phyloP scores from a whole-genome alignment of 2,113 vertebrate species.

The Oncorhynchus masou region DNA sequence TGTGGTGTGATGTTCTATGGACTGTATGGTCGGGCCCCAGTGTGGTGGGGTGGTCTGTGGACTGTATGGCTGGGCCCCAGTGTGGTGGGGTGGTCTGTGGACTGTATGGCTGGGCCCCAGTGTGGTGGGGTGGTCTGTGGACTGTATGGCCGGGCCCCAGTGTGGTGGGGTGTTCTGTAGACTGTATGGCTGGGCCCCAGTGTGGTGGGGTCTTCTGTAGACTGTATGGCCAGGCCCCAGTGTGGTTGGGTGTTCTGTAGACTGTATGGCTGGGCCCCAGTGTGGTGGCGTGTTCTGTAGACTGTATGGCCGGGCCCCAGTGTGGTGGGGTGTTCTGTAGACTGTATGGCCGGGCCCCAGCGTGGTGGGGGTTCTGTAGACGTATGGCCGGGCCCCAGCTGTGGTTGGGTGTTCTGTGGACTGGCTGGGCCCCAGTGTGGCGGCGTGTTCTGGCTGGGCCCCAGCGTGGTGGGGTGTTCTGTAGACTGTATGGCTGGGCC shows the following conservation, averaged over 20 bases:
- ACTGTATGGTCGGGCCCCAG: slow-evolving; percentile 18
- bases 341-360: no score
- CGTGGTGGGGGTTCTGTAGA: no score
- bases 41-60: slow-evolving; percentile 20
- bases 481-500: no score
- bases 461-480: no score
- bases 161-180: slow-evolving; percentile 34
- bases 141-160: slow-evolving; percentile 20
- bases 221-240: background rate
- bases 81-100: slow-evolving; percentile 34
- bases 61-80: slow-evolving; percentile 17
- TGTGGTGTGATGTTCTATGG: slow-evolving; percentile 36
- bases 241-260: slow-evolving; percentile 22
- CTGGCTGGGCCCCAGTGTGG: no score
- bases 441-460: no score
- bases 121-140: slow-evolving; percentile 12
- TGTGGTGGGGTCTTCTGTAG: background rate
- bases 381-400: no score
- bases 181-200: slow-evolving; percentile 18
- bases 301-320: no score
- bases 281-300: slow-evolving; percentile 28
- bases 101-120: no score
- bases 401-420: no score
- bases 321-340: no score
- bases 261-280: slow-evolving; percentile 17